Conservation (phyloP, 2,888 invertebrate species). For the Agrochola circellaris region DNA sequence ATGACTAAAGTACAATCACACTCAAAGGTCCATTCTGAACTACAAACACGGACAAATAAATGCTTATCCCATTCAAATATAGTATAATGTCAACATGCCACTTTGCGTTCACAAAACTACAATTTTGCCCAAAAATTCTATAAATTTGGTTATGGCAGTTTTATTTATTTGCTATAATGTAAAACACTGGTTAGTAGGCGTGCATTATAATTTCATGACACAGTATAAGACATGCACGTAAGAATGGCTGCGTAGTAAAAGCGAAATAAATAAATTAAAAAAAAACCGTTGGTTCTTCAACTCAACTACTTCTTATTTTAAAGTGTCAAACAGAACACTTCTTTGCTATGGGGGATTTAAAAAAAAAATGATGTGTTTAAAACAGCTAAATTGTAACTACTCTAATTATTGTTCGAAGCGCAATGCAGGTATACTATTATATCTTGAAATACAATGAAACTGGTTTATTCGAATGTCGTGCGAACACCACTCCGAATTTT, state of each 20-base stretch:
- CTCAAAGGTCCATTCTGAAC: neutral
- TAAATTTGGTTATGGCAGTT: neutral
- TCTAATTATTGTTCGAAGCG: slow-evolving; percentile 25
- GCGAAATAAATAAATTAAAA: neutral
- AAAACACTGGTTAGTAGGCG: too few species aligned
- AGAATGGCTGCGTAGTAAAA: neutral
- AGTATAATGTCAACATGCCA: neutral
- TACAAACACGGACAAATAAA: neutral
- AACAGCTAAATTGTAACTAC: neutral
- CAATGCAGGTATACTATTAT: slow-evolving; percentile 39
- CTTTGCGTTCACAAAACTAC: neutral
- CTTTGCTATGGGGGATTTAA: neutral
- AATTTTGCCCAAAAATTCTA: neutral
- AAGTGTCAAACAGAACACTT: neutral
- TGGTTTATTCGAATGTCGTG: neutral
- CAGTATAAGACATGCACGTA: too few species aligned
- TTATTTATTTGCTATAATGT: neutral
- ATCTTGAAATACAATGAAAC: neutral
- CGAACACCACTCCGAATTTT: neutral
- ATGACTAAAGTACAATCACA: neutral
- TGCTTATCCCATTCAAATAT: slow-evolving; percentile 8
- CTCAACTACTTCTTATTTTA: too few species aligned
- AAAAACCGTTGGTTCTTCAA: neutral
- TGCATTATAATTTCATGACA: too few species aligned
- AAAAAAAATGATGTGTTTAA: too few species aligned